Evolutionary conservation across 1,140 invertebrate genomes (phyloP).

Genomic region (Aphis gossypii): DNA sequence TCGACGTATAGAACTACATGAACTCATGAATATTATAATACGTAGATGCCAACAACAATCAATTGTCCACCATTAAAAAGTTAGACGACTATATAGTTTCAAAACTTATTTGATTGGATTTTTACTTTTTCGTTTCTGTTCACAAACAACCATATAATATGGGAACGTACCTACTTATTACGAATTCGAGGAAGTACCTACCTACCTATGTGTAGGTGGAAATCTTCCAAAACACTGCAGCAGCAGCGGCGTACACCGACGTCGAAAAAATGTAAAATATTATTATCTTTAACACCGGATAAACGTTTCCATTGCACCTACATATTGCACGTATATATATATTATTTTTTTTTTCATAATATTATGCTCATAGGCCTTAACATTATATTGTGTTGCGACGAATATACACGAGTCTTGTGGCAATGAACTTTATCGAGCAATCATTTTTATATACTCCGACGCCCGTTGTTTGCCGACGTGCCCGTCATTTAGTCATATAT

Average conservation of each 20-base stretch:
- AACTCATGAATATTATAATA: too few relatives aligned
- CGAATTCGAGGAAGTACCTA: background rate
- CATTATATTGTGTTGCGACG: too few relatives aligned
- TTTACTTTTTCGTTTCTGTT: background rate
- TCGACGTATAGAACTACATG: too few relatives aligned
- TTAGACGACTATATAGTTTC: background rate
- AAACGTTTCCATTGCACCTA: background rate
- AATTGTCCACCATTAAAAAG: background rate
- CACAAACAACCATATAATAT: too few relatives aligned
- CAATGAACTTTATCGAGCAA: conserved; percentile 28
- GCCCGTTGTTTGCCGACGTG: background rate
- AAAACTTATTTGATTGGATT: background rate
- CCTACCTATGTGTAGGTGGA: background rate
- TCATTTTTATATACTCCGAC: conserved; percentile 21
- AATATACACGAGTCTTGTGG: background rate
- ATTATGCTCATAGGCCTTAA: background rate
- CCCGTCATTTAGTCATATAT: background rate
- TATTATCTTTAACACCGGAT: background rate
- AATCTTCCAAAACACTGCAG: background rate
- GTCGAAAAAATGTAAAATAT: background rate
- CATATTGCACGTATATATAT: background rate
- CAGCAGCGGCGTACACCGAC: too few relatives aligned
- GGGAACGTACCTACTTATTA: background rate
- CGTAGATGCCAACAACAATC: too few relatives aligned
- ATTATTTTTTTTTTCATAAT: background rate